Percentiles rank a stretch among this genome's conserved stretches.
Conservation (phyloP, 2,888 invertebrate species). For the Aleiodes leptofemur region DNA sequence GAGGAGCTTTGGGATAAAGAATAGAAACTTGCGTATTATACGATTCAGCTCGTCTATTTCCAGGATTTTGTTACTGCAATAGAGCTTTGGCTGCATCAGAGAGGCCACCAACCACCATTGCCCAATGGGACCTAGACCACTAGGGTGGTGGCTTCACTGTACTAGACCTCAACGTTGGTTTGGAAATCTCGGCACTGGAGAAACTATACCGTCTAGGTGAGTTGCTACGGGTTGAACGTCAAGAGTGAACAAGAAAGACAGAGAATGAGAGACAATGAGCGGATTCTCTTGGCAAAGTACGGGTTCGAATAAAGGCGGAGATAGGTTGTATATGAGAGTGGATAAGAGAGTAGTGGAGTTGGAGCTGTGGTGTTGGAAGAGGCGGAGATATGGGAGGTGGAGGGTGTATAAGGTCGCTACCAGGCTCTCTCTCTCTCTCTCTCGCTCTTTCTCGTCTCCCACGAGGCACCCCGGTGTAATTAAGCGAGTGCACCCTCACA, state of each 20-base stretch:
- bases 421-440: constrained; percentile 62
- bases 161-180: constrained; percentile 59
- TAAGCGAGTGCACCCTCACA: constrained; percentile 75
- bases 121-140: constrained; percentile 47
- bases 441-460: constrained; percentile 61
- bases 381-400: constrained; percentile 51
- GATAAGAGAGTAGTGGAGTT: constrained; percentile 55
- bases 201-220: constrained; percentile 63
- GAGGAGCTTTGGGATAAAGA: background rate
- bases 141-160: constrained; percentile 58
- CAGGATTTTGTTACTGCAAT: constrained; percentile 19
- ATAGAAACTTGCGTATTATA: constrained; percentile 34
- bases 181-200: constrained; percentile 68
- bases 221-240: constrained; percentile 43
- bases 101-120: constrained; percentile 1
- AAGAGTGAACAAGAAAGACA: constrained; percentile 38
- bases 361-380: constrained; percentile 27
- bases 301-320: constrained; percentile 49
- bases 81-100: constrained; percentile 34
- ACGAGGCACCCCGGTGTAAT: constrained; percentile 73
- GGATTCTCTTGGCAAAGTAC: constrained; percentile 39
- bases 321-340: constrained; percentile 52
- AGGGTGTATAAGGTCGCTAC: constrained; percentile 67
- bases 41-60: constrained; percentile 26
- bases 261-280: constrained; percentile 44